Evolutionary conservation across 2,113 vertebrate genomes (phyloP).

Genomic region (Tylochromis polylepis): DNA sequence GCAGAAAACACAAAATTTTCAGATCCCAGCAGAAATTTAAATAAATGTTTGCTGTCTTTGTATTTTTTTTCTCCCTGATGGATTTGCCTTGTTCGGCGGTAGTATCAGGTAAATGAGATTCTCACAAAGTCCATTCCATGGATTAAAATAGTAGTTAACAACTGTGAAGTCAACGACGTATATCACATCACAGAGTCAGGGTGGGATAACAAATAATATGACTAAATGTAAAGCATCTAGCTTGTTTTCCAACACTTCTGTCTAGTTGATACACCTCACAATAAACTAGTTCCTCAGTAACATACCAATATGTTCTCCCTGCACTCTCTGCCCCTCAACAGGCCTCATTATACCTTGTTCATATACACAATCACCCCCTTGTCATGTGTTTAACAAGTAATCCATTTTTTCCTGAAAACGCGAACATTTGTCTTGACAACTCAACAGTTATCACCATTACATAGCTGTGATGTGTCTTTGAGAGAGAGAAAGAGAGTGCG

Average conservation of each 20-base stretch:
- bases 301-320: background rate
- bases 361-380: background rate
- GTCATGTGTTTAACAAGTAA: background rate
- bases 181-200: background rate
- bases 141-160: background rate
- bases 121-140: too few species aligned
- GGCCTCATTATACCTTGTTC: background rate
- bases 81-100: background rate
- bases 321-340: too few species aligned
- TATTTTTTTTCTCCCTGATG: background rate
- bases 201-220: background rate
- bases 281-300: background rate
- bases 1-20: background rate
- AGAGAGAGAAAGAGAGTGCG: background rate
- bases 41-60: background rate
- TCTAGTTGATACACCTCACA: background rate
- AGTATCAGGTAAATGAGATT: background rate
- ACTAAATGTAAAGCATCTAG: background rate
- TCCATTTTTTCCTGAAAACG: background rate
- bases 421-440: background rate
- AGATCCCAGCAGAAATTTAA: background rate
- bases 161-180: background rate
- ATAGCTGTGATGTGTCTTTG: background rate
- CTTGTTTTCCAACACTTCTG: background rate
- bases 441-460: slow-evolving; percentile 13